phyloP scores from a whole-genome alignment of 2,113 vertebrate genomes.

The Pantherophis guttatus region DNA sequence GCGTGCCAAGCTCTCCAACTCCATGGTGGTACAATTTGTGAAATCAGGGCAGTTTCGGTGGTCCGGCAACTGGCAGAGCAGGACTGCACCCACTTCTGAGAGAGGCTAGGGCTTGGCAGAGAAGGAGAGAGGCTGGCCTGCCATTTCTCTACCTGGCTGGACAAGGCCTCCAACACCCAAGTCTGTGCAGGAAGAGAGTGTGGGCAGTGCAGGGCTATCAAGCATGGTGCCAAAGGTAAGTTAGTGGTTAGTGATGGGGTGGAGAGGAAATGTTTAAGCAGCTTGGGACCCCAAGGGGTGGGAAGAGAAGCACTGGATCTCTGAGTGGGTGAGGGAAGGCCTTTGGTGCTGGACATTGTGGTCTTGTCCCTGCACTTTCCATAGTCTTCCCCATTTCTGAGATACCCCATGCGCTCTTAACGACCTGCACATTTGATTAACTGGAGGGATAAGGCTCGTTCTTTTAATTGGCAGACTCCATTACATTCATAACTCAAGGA shows the following conservation, averaged over 20 bases:
- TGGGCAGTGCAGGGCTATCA: neutral
- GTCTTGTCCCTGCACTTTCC: neutral
- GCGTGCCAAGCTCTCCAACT: neutral
- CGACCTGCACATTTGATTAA: neutral
- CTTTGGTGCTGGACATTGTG: neutral
- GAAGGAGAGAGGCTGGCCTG: neutral
- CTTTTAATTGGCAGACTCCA: neutral
- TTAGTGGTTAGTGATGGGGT: neutral
- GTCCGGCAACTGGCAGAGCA: neutral
- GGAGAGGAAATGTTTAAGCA: neutral
- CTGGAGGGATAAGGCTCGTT: neutral
- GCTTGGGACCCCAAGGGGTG: neutral
- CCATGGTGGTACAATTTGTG: neutral
- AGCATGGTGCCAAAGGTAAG: neutral
- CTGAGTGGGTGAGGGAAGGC: neutral
- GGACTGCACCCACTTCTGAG: neutral
- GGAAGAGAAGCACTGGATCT: neutral
- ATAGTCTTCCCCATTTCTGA: neutral
- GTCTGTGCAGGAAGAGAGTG: neutral
- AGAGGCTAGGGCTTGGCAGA: neutral
- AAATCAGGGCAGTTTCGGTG: neutral
- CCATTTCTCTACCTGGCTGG: neutral
- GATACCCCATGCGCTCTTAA: neutral
- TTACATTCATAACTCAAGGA: neutral
- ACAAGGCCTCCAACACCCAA: neutral